A percentile compares a stretch with the other conserved stretches of the same genome.
phyloP scores from a whole-genome alignment of 2,797 vertebrate species.

The Novumbra hubbsi region DNA sequence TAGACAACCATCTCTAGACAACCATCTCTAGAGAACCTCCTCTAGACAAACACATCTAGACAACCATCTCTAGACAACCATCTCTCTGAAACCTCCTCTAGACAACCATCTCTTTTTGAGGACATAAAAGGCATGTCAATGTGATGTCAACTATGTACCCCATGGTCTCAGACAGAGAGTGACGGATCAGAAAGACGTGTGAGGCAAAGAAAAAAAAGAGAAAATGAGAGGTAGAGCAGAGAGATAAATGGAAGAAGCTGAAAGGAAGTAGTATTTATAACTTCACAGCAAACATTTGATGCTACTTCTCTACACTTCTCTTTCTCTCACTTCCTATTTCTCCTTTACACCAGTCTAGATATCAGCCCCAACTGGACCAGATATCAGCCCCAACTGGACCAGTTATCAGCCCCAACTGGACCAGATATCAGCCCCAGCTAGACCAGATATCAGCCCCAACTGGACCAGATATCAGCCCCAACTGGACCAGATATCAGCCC shows the following conservation, averaged over 20 bases:
- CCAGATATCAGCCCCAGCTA: too few relatives aligned
- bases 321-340: constrained; percentile 39
- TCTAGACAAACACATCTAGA: too few relatives aligned
- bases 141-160: too few relatives aligned
- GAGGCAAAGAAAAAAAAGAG: constrained; percentile 14
- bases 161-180: constrained; percentile 6
- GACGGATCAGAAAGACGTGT: constrained; percentile 15
- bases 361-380: not conserved
- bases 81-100: too few relatives aligned
- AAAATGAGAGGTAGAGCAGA: not conserved
- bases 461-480: not conserved
- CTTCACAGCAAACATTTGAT: constrained; percentile 33
- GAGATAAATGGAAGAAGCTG: not conserved
- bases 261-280: constrained; percentile 49
- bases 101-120: too few relatives aligned
- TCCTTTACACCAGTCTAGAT: too few relatives aligned
- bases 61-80: too few relatives aligned
- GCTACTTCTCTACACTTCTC: constrained; percentile 29
- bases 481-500: not conserved
- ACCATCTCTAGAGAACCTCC: too few relatives aligned
- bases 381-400: not conserved
- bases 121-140: too few relatives aligned
- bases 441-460: not conserved
- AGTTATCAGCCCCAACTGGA: constrained; percentile 7
- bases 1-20: too few relatives aligned